Conservation (phyloP, 2,888 invertebrate genomes). For the Galerucella calmariensis region DNA sequence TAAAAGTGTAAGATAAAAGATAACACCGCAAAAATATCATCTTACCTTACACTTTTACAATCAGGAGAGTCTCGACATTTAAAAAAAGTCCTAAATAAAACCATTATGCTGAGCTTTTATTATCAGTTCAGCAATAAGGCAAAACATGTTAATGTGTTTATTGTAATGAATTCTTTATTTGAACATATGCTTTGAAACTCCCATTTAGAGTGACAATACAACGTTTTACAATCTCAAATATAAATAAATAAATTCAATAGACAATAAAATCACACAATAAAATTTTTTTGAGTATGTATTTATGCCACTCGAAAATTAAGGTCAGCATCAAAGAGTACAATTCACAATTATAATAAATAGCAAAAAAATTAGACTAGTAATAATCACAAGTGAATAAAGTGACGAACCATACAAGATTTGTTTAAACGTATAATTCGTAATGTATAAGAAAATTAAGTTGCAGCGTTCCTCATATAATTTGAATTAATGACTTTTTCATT, state of each 20-base stretch:
- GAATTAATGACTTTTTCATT: no score
- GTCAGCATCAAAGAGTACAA: conserved; percentile 9
- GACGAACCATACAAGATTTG: conserved; percentile 6
- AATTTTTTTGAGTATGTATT: background rate
- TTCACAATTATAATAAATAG: conserved; percentile 35
- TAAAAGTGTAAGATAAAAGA: no score
- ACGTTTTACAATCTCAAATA: conserved; percentile 3
- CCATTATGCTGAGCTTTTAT: no score
- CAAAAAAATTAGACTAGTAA: conserved; percentile 39
- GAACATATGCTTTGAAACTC: background rate
- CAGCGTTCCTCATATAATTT: no score
- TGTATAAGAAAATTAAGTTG: no score
- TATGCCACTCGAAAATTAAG: background rate
- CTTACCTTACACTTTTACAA: no score
- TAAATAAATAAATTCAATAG: conserved; percentile 11
- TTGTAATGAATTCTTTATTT: conserved; percentile 9
- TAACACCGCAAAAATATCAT: no score
- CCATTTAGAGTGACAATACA: conserved; percentile 1
- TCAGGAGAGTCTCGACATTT: no score
- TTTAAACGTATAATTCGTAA: background rate
- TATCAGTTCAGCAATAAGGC: no score
- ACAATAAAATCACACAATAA: conserved; percentile 11
- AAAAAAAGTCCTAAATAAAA: no score
- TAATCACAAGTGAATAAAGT: conserved; percentile 33
- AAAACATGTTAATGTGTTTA: background rate